phyloP scores from a whole-genome alignment of 2,888 invertebrate genomes.

The Acleris laterana region DNA sequence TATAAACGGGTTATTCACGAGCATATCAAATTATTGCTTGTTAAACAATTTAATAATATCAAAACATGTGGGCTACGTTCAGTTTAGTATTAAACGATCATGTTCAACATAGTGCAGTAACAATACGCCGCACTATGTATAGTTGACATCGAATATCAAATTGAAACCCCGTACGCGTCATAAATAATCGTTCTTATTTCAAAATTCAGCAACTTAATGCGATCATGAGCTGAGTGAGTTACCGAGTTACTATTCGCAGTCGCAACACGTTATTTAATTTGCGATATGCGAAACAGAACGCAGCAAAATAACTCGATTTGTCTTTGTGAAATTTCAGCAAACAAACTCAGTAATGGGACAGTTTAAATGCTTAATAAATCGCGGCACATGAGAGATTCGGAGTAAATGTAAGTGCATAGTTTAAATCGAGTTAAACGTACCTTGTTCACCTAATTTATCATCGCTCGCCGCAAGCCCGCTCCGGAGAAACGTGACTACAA shows the following conservation, averaged over 20 bases:
- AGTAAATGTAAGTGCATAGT: slow-evolving; percentile 46
- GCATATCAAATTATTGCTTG: too few relatives aligned
- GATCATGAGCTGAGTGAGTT: slow-evolving; percentile 43
- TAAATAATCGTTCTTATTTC: slow-evolving; percentile 54
- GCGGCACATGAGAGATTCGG: slow-evolving; percentile 38
- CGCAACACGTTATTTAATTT: slow-evolving; percentile 78
- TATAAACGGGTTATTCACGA: too few relatives aligned
- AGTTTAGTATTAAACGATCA: not conserved
- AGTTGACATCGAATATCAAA: not conserved
- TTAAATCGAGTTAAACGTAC: slow-evolving; percentile 29
- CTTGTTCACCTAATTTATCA: slow-evolving; percentile 8
- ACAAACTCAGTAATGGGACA: slow-evolving; percentile 68
- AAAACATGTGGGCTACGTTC: not conserved
- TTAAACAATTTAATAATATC: too few relatives aligned
- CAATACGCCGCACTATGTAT: slow-evolving; percentile 3
- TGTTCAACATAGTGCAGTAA: not conserved
- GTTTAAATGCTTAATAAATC: slow-evolving; percentile 73
- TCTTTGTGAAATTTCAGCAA: slow-evolving; percentile 71
- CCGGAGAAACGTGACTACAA: slow-evolving; percentile 15
- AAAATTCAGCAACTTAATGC: slow-evolving; percentile 53
- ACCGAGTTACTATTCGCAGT: slow-evolving; percentile 62
- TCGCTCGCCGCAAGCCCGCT: slow-evolving; percentile 2
- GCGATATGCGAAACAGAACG: slow-evolving; percentile 70
- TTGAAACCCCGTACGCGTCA: slow-evolving; percentile 39
- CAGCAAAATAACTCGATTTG: slow-evolving; percentile 77